Percentiles rank a stretch among this genome's conserved stretches.
phyloP scores from a whole-genome alignment of 2,113 vertebrate genomes.

The Ibidorhyncha struthersii region DNA sequence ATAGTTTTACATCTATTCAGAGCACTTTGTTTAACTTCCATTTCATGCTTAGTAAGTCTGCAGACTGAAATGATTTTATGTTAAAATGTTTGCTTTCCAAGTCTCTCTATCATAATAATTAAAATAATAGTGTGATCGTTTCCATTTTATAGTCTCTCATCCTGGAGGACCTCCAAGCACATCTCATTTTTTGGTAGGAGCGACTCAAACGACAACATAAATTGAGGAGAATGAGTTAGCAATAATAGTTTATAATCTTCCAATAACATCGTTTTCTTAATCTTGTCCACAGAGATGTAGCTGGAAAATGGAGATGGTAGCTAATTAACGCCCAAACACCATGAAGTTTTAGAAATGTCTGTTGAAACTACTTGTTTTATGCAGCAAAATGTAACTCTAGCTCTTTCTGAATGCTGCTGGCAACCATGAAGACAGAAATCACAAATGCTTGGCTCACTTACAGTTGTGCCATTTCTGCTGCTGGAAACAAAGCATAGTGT shows the following conservation, averaged over 20 bases:
- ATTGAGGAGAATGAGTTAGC: not conserved
- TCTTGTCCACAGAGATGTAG: not conserved
- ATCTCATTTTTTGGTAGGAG: not conserved
- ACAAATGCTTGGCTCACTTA: not conserved
- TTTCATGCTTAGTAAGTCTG: not conserved
- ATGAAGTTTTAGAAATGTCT: not conserved
- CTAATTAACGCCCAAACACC: not conserved
- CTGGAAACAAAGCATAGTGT: not conserved
- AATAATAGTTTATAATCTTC: not conserved
- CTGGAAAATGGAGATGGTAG: not conserved
- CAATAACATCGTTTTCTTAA: not conserved
- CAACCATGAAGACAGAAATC: not conserved
- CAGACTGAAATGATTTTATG: not conserved
- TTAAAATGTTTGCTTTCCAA: constrained; percentile 10
- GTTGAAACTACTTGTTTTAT: not conserved
- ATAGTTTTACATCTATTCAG: not conserved
- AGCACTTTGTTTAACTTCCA: not conserved
- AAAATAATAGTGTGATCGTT: not conserved
- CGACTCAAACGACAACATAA: not conserved
- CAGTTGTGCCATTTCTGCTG: not conserved
- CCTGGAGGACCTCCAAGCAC: not conserved
- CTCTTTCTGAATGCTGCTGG: not conserved
- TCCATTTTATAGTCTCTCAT: not conserved
- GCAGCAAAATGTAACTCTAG: not conserved
- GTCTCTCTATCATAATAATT: not conserved